Evolutionary conservation across 1,140 invertebrate species (phyloP).

Genomic region (Caenorhabditis inopinata): DNA sequence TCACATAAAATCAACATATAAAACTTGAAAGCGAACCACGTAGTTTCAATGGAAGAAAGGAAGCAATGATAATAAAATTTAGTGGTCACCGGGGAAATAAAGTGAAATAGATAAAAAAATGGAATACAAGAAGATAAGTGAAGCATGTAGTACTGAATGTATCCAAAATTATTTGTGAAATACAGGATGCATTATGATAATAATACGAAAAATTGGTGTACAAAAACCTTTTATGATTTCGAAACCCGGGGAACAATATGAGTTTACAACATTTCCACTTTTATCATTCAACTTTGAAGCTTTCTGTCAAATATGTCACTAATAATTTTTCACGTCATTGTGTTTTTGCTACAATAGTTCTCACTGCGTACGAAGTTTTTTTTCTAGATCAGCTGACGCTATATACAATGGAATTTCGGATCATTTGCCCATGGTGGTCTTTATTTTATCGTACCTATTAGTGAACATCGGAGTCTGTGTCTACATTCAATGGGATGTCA

Average conservation of each 20-base stretch:
- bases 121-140: background rate
- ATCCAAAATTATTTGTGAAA: too few relatives aligned
- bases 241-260: too few relatives aligned
- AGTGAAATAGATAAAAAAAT: background rate
- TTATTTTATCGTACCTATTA: constrained; percentile 55
- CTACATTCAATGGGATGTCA: constrained; percentile 66
- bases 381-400: constrained; percentile 60
- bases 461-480: constrained; percentile 57
- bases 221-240: too few relatives aligned
- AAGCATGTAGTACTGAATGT: background rate
- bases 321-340: background rate
- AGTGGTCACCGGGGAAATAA: background rate
- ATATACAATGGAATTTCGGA: constrained; percentile 65
- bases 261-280: too few relatives aligned
- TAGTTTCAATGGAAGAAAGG: background rate
- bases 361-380: background rate
- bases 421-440: constrained; percentile 61
- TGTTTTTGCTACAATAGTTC: too few relatives aligned
- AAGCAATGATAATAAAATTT: constrained; percentile 30
- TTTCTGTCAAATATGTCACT: too few relatives aligned
- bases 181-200: too few relatives aligned
- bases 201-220: too few relatives aligned
- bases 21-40: constrained; percentile 17
- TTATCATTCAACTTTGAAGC: too few relatives aligned
- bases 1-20: background rate